Percentiles rank a stretch among this genome's conserved stretches.
phyloP scores from a whole-genome alignment of 1,140 invertebrate species.

The Oedothorax gibbosus region DNA sequence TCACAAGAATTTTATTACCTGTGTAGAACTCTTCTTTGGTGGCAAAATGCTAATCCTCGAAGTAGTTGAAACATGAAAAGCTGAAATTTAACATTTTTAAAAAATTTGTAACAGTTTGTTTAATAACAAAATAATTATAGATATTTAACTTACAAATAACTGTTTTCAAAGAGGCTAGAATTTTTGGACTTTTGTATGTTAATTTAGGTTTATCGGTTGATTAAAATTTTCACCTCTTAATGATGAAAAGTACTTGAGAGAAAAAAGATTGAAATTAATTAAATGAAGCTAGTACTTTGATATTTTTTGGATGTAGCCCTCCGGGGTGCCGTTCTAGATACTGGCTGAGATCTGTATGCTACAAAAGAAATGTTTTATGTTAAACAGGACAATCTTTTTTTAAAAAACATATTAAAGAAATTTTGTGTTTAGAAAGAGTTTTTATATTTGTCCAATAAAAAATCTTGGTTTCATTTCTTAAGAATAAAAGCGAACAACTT shows the following conservation, averaged over 20 bases:
- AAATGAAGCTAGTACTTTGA: slow-evolving; percentile 71
- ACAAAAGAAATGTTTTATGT: not conserved
- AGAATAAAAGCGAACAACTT: too few species aligned
- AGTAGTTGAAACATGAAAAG: slow-evolving; percentile 79
- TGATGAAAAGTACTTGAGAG: too few species aligned
- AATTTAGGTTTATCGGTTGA: too few species aligned
- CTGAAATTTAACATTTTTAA: slow-evolving; percentile 66
- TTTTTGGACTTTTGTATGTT: too few species aligned
- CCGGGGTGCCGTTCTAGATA: slow-evolving; percentile 80
- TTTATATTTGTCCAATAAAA: too few species aligned
- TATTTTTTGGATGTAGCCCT: slow-evolving; percentile 77
- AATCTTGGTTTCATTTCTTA: too few species aligned
- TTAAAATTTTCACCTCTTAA: too few species aligned
- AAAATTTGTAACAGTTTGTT: not conserved
- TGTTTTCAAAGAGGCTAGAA: not conserved
- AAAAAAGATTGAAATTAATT: not conserved
- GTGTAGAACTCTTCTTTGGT: slow-evolving; percentile 77
- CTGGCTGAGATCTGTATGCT: slow-evolving; percentile 73
- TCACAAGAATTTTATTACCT: slow-evolving; percentile 46
- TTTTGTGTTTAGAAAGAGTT: not conserved
- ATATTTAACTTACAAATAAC: not conserved
- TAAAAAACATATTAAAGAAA: not conserved
- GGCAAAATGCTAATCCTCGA: slow-evolving; percentile 78
- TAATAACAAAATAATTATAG: not conserved
- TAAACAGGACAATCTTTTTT: not conserved